Base-by-base conservation (phyloP, 2,797 vertebrate genomes). In the Bucorvus abyssinicus region DNA sequence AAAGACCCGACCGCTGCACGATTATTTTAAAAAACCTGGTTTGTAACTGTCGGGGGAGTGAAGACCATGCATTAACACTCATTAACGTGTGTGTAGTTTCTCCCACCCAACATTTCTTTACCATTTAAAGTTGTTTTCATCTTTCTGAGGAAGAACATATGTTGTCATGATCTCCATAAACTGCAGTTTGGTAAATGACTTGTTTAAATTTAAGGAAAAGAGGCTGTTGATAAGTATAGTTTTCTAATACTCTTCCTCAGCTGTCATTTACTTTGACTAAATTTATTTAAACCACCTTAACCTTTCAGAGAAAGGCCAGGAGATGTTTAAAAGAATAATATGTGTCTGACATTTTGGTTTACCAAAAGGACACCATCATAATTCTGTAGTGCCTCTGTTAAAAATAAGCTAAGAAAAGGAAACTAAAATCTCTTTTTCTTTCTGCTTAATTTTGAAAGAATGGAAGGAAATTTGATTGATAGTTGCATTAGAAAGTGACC, bases 211-310 rank as follows among this genome's bases (percentile, higher is more conserved):
- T 97, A 97, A 97, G 97, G 93, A 92, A 90, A 97, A 94, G 85
- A 95, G 93, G 93, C 92, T 97, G 97, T 94, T 97, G 96, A 96
- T 97, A 97, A 96, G 96, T 96, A 95, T 78, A 95, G 87, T 97
- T 97, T 97, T 96, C 92, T 97, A 97, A 63, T 96, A 95, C 96
- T 97, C 95, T 97, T 94, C 87, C 95, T 96, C 96, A 96, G 96
- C 96, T 98, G 95, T 97, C 96, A 97, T 98, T 97, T 97, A 95
- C 94, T 98, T 97, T 97, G 96, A 97, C 97, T 97, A 97, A 97
- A 98, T 98, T 98, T 98, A 96, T 96, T 98, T 98, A 97, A 97
- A 97, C 95, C 94, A 97, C 96, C 97, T 98, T 98, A 98, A 98
- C 97, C 96, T 98, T 98, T 97, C 95, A 91, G 74, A 97, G 90